A percentile compares a stretch with the other conserved stretches of the same genome.
phyloP scores from a whole-genome alignment of 1,140 invertebrate genomes.

The Leucophenga varia region DNA sequence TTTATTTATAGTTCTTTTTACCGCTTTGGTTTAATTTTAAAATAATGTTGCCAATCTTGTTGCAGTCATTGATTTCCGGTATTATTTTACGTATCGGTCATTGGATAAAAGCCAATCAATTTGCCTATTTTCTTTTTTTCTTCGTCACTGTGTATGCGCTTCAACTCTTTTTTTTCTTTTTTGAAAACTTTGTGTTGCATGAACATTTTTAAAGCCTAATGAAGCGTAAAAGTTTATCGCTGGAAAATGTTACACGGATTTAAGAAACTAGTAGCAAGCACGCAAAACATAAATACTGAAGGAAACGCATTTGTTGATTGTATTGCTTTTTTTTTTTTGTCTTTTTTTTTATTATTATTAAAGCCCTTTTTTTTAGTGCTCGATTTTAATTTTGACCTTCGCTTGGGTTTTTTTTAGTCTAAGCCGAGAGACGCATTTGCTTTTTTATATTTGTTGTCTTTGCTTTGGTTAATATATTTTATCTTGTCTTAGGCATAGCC shows the following conservation, averaged over 20 bases:
- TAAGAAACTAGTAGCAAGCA: too few species aligned
- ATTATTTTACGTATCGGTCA: neutral
- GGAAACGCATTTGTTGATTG: slow-evolving; percentile 9
- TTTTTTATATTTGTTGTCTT: slow-evolving; percentile 26
- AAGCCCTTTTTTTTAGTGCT: too few species aligned
- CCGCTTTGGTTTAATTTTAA: slow-evolving; percentile 36
- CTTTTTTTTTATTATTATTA: slow-evolving; percentile 48
- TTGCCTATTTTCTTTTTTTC: neutral
- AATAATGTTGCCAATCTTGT: slow-evolving; percentile 24
- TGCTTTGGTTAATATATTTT: slow-evolving; percentile 27
- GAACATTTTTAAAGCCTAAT: slow-evolving; percentile 46
- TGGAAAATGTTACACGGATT: slow-evolving; percentile 4
- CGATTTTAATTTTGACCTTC: slow-evolving; percentile 41
- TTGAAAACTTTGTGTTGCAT: slow-evolving; percentile 42
- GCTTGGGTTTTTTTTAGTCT: slow-evolving; percentile 16
- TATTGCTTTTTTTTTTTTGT: neutral
- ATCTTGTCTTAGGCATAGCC: too few species aligned
- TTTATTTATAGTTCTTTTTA: too few species aligned
- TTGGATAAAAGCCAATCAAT: slow-evolving; percentile 30
- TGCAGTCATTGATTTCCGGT: neutral
- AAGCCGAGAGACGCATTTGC: neutral
- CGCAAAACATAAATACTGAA: too few species aligned
- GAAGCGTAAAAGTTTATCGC: slow-evolving; percentile 52
- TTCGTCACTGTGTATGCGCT: slow-evolving; percentile 11
- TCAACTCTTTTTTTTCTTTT: slow-evolving; percentile 38